Percentiles rank a stretch among this genome's conserved stretches.
Evolutionary conservation across 1,140 invertebrate genomes (phyloP).

Genomic region (Theocolax elegans): DNA sequence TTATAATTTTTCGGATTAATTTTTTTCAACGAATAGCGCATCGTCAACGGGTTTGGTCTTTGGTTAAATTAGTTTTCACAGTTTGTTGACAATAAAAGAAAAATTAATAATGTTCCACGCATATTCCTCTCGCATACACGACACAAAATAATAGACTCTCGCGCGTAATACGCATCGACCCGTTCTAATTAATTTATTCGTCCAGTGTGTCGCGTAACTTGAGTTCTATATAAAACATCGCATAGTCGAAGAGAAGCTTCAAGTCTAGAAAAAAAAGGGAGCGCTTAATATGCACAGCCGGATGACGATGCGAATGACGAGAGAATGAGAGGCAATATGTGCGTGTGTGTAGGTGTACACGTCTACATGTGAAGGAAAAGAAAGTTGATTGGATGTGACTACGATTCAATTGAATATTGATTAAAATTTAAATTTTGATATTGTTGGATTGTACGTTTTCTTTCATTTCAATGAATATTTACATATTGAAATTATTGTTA

Average conservation of each 20-base stretch:
- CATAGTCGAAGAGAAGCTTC: background rate
- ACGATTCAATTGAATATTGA: too few species aligned
- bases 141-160: background rate
- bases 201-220: background rate
- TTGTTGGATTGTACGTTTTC: background rate
- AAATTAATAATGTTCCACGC: too few species aligned
- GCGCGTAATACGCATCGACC: slow-evolving; percentile 15
- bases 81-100: too few species aligned
- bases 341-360: too few species aligned
- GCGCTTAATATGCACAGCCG: background rate
- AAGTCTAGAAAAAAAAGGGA: background rate
- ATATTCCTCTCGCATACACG: too few species aligned
- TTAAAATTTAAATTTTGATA: background rate
- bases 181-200: slow-evolving; percentile 26
- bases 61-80: too few species aligned
- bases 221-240: slow-evolving; percentile 3
- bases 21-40: too few species aligned
- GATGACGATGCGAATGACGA: background rate
- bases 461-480: background rate
- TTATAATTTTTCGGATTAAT: too few species aligned
- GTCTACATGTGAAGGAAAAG: too few species aligned
- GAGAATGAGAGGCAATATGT: too few species aligned
- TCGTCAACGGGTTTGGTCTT: too few species aligned
- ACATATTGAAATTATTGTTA: background rate
- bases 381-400: background rate